phyloP scores from a whole-genome alignment of 2,888 invertebrate genomes.

The Dicyrtoma fusca region DNA sequence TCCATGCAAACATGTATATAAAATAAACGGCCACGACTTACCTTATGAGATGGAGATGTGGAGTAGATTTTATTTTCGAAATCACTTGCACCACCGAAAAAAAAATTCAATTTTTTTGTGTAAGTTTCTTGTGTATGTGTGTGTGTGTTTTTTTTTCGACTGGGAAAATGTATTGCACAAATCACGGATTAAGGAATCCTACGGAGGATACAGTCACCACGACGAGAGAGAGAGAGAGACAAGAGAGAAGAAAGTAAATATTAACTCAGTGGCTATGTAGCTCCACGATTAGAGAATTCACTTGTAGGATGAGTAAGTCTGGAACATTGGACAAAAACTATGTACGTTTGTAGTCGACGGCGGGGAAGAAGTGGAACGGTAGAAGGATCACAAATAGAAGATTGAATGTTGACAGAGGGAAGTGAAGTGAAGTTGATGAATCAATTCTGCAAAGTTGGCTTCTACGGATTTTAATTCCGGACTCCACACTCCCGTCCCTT shows the following conservation, averaged over 20 bases:
- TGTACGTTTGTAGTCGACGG: neutral
- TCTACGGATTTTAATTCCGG: neutral
- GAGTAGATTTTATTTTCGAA: too few species aligned
- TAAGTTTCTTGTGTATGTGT: too few species aligned
- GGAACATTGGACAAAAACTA: neutral
- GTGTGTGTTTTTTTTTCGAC: too few species aligned
- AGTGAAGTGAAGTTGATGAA: constrained; percentile 32
- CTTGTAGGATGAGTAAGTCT: neutral
- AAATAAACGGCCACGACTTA: too few species aligned
- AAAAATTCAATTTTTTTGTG: too few species aligned
- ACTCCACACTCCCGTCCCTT: neutral
- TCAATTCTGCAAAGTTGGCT: constrained; percentile 29
- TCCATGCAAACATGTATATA: too few species aligned
- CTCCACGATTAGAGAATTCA: constrained; percentile 9
- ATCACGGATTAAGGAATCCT: too few species aligned
- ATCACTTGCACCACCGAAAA: too few species aligned
- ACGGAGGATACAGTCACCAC: too few species aligned
- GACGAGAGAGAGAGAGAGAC: neutral
- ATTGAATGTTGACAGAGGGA: constrained; percentile 22
- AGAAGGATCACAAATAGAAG: constrained; percentile 22
- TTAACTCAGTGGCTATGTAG: constrained; percentile 2
- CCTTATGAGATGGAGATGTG: too few species aligned
- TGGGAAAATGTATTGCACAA: too few species aligned
- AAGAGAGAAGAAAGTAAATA: constrained; percentile 15
- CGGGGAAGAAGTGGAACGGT: neutral